Evolutionary conservation across 35 echinoderm and acorn worm species (phyloP).

Genomic region (Patiria miniata): DNA sequence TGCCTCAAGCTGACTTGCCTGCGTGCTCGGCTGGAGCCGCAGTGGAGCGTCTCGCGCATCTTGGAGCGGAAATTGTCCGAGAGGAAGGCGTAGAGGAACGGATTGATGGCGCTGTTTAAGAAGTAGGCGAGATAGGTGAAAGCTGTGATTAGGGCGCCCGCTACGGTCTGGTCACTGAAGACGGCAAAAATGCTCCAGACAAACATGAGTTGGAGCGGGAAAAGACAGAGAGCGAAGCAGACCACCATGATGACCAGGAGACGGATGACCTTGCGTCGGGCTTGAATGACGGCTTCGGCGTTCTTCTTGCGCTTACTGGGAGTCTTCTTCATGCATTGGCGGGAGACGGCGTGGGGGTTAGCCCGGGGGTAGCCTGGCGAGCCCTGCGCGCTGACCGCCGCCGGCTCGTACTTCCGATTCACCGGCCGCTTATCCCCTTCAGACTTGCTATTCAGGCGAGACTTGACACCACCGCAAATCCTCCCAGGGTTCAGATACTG

Average conservation of each 20-base stretch:
- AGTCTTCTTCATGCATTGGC: background rate
- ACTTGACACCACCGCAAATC: background rate
- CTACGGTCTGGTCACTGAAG: background rate
- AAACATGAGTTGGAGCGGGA: constrained; percentile 69
- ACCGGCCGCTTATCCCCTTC: background rate
- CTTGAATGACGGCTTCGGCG: constrained; percentile 57
- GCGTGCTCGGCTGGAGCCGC: constrained; percentile 29
- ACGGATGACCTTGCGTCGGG: constrained; percentile 80
- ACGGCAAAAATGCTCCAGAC: constrained; percentile 24
- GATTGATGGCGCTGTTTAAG: constrained; percentile 89
- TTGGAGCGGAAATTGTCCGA: constrained; percentile 85
- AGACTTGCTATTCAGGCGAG: background rate
- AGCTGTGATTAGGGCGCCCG: constrained; percentile 57
- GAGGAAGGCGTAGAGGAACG: constrained; percentile 86
- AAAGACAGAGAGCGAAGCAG: constrained; percentile 77
- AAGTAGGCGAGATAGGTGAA: constrained; percentile 70
- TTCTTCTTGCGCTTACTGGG: constrained; percentile 58
- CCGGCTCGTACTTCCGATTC: background rate
- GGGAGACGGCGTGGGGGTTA: background rate
- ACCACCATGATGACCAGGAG: constrained; percentile 67
- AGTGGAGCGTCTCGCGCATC: constrained; percentile 70
- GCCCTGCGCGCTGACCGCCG: background rate
- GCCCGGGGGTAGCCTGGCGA: background rate
- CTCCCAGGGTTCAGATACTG: background rate
- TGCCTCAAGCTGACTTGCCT: constrained; percentile 42